phyloP scores from a whole-genome alignment of 1,140 invertebrate species.

The Lepidostoma basale region DNA sequence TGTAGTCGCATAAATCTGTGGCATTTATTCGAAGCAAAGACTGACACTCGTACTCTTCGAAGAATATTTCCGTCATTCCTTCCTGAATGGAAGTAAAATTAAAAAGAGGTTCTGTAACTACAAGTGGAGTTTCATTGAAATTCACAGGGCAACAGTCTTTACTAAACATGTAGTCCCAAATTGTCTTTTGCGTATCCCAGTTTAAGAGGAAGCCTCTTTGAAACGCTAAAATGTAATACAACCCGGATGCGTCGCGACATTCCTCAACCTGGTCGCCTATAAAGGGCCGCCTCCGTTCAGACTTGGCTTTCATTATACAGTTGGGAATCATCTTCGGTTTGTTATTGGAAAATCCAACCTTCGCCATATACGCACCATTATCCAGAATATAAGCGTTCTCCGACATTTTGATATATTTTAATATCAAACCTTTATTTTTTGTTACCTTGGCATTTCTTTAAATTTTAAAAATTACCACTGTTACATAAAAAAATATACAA shows the following conservation, averaged over 20 bases:
- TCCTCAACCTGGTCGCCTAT: conserved; percentile 94
- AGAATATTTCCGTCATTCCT: conserved; percentile 93
- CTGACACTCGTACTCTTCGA: conserved; percentile 95
- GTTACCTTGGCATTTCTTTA: neutral
- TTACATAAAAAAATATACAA: neutral
- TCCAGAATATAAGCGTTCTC: conserved; percentile 72
- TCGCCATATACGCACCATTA: conserved; percentile 85
- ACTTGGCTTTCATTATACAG: conserved; percentile 98
- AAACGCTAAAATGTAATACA: conserved; percentile 94
- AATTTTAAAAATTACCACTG: neutral
- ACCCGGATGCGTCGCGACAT: conserved; percentile 91
- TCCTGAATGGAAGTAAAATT: conserved; percentile 94
- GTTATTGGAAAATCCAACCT: conserved; percentile 78
- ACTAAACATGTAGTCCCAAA: conserved; percentile 96
- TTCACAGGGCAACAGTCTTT: conserved; percentile 84
- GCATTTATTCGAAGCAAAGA: conserved; percentile 83
- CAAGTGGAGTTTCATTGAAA: conserved; percentile 78
- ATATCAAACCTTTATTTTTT: neutral
- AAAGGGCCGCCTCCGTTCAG: conserved; percentile 90
- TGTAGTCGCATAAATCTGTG: conserved; percentile 70
- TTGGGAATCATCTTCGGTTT: conserved; percentile 88
- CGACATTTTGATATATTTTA: conserved; percentile 18
- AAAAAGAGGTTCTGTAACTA: conserved; percentile 93
- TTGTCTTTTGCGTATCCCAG: conserved; percentile 93
- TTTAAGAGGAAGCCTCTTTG: conserved; percentile 96